phyloP scores from a whole-genome alignment of 2,888 invertebrate species.

The Gastracanthus pulcherrimus region DNA sequence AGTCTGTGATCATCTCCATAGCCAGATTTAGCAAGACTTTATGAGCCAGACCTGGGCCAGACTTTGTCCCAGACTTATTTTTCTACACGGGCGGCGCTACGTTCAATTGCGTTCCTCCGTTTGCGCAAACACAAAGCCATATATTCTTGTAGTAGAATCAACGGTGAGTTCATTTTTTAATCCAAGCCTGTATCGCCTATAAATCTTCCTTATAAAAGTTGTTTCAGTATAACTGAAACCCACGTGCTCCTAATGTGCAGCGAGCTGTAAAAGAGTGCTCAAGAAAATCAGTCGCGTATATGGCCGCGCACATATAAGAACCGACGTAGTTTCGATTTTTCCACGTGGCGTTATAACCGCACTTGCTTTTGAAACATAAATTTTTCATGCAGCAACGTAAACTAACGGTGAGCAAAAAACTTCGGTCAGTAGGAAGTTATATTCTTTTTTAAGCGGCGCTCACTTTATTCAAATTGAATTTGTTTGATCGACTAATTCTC shows the following conservation, averaged over 20 bases:
- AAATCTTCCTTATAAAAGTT: constrained; percentile 44
- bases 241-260: constrained; percentile 31
- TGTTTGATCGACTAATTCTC: too few species aligned
- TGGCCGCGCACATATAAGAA: not conserved
- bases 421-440: not conserved
- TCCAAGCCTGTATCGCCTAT: constrained; percentile 14
- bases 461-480: too few species aligned
- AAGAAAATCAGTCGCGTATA: constrained; percentile 35
- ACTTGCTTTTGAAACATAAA: not conserved
- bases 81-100: too few species aligned
- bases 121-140: not conserved
- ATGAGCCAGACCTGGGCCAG: too few species aligned
- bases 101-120: too few species aligned
- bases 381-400: not conserved
- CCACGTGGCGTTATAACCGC: not conserved
- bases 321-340: constrained; percentile 26
- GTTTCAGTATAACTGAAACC: constrained; percentile 12
- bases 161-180: constrained; percentile 19
- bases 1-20: too few species aligned
- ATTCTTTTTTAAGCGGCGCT: too few species aligned
- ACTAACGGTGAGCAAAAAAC: not conserved
- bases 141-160: constrained; percentile 6
- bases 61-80: too few species aligned
- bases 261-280: constrained; percentile 18
- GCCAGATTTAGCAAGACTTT: too few species aligned